Conservation (phyloP, 2,113 vertebrate genomes). For the Mustela lutreola region DNA sequence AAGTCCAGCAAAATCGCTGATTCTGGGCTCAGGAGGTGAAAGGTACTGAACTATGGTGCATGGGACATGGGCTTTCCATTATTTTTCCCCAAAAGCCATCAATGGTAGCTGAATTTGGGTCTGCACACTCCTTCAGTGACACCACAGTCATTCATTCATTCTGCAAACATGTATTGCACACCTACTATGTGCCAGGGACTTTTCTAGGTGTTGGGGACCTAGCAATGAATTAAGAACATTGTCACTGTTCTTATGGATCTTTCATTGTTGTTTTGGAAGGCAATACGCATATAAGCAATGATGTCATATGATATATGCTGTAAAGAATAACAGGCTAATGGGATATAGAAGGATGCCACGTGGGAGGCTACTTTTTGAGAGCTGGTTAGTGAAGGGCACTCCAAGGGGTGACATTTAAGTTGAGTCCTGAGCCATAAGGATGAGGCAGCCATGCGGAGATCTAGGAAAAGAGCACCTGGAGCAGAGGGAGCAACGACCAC, state of each 20-base stretch:
- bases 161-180: background rate
- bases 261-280: slow-evolving; percentile 37
- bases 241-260: background rate
- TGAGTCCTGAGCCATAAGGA: background rate
- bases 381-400: background rate
- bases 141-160: background rate
- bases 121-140: background rate
- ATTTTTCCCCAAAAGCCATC: background rate
- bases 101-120: background rate
- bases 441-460: background rate
- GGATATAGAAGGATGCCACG: background rate
- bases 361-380: background rate
- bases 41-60: background rate
- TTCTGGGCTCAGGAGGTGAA: background rate
- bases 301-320: background rate
- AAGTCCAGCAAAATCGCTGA: slow-evolving; percentile 14
- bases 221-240: background rate
- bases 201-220: background rate
- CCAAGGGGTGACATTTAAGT: background rate
- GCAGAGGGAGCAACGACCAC: background rate
- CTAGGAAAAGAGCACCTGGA: background rate
- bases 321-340: background rate
- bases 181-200: background rate
- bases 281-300: background rate
- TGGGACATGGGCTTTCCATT: background rate